These are phyloP conservation scores for Smithornis capensis DNA, from an alignment of 2,113 vertebrate species.

Conservation along the genomic window DNA sequence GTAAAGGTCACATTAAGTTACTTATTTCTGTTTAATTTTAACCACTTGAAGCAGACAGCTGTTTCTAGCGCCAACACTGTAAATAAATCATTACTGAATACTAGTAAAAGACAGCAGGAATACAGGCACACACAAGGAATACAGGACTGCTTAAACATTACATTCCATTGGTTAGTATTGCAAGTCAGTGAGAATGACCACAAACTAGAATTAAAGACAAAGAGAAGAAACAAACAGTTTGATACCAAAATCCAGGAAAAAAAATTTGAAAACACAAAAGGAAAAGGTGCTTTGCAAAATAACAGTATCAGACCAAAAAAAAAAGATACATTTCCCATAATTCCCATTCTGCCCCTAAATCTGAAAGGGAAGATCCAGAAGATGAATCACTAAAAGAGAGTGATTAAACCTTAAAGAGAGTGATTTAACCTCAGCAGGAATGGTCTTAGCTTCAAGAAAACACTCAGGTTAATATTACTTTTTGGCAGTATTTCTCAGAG, in stretches of 20 bases:
- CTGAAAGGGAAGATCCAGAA: not conserved
- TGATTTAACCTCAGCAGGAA: not conserved
- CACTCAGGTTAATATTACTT: not conserved
- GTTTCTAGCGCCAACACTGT: not conserved
- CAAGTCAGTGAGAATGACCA: not conserved
- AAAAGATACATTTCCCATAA: not conserved
- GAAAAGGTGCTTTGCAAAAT: constrained; percentile 48
- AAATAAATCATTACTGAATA: not conserved
- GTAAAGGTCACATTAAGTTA: not conserved
- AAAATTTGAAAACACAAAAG: not conserved
- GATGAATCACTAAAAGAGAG: not conserved
- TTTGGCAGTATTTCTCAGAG: not conserved
- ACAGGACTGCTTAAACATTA: not conserved
- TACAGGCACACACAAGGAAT: not conserved
- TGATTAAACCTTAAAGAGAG: not conserved
- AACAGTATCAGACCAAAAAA: not conserved
- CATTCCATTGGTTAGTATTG: not conserved
- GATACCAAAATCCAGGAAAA: not conserved
- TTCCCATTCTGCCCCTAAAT: not conserved
- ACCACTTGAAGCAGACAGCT: not conserved
- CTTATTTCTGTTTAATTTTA: constrained; percentile 12
- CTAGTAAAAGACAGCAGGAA: not conserved
- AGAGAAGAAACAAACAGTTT: not conserved
- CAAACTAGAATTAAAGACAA: not conserved
- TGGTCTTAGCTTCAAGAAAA: not conserved